A percentile compares a stretch with the other conserved stretches of the same genome.
These are phyloP conservation scores for Chroicocephalus ridibundus DNA, from an alignment of 2,113 vertebrate genomes.

Conservation along the genomic window DNA sequence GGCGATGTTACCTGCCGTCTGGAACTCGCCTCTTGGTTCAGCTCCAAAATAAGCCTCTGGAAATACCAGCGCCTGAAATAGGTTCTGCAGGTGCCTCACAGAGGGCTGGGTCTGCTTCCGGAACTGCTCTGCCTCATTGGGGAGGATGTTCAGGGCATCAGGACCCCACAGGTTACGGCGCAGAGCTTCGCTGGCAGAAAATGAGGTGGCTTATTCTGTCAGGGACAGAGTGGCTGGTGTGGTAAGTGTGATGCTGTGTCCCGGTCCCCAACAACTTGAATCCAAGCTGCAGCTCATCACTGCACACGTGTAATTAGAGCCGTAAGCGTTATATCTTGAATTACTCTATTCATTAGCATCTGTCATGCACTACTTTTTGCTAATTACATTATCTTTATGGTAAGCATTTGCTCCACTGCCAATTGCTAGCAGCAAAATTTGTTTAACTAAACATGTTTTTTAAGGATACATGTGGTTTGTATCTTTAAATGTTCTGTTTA, in stretches of 20 bases:
- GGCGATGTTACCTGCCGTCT: neutral
- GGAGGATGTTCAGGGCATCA: too few species aligned
- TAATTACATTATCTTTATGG: neutral
- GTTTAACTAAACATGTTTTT: neutral
- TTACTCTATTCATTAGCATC: neutral
- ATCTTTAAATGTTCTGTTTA: neutral
- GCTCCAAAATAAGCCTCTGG: neutral
- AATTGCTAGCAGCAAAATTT: neutral
- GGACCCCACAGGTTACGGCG: rapidly evolving
- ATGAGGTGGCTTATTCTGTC: neutral
- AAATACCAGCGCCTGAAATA: neutral
- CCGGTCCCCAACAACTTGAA: rapidly evolving
- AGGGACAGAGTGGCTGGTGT: neutral
- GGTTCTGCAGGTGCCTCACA: neutral
- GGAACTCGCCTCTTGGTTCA: neutral
- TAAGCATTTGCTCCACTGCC: neutral
- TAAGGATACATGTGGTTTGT: rapidly evolving
- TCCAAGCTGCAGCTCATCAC: neutral
- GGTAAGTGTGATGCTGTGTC: neutral
- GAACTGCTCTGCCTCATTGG: neutral
- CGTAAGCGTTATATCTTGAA: neutral
- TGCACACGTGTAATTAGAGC: rapidly evolving
- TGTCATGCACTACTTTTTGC: too few species aligned
- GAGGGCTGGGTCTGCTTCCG: neutral
- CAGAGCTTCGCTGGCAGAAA: neutral